These are phyloP conservation scores for Tortricodes alternella DNA, from an alignment of 2,888 invertebrate species.

Conservation along the genomic window DNA sequence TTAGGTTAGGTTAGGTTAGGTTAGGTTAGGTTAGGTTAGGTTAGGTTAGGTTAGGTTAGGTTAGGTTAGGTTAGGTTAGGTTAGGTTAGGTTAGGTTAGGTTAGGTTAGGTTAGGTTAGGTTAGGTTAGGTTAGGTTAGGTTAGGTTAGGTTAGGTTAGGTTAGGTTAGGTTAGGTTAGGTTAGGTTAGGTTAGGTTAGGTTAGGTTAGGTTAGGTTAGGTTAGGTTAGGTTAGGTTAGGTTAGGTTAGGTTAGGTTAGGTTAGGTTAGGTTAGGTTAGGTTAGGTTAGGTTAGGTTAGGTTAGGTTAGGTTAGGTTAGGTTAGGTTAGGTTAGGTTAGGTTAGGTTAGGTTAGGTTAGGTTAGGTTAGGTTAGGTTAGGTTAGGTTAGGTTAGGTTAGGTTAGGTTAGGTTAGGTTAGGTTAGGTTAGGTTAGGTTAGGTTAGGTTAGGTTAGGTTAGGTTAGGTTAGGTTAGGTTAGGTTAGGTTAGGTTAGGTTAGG, in stretches of 20 bases:
- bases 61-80: not conserved
- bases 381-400: constrained; percentile 31
- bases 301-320: constrained; percentile 19
- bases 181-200: constrained; percentile 6
- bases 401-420: constrained; percentile 26
- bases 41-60: constrained; percentile 1
- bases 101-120: constrained; percentile 6
- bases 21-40: constrained; percentile 7
- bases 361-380: constrained; percentile 29
- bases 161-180: constrained; percentile 6
- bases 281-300: constrained; percentile 19
- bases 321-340: constrained; percentile 19
- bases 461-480: constrained; percentile 29
- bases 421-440: constrained; percentile 38
- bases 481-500: constrained; percentile 32
- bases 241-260: not conserved
- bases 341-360: constrained; percentile 19
- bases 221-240: constrained; percentile 6
- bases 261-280: constrained; percentile 13
- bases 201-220: constrained; percentile 6
- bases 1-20: not conserved
- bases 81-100: not conserved
- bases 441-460: constrained; percentile 26
- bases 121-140: constrained; percentile 6
- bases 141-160: constrained; percentile 6